A percentile compares a stretch with the other conserved stretches of the same genome.
phyloP scores from a whole-genome alignment of 1,140 invertebrate genomes.

The Neodiprion lecontei region DNA sequence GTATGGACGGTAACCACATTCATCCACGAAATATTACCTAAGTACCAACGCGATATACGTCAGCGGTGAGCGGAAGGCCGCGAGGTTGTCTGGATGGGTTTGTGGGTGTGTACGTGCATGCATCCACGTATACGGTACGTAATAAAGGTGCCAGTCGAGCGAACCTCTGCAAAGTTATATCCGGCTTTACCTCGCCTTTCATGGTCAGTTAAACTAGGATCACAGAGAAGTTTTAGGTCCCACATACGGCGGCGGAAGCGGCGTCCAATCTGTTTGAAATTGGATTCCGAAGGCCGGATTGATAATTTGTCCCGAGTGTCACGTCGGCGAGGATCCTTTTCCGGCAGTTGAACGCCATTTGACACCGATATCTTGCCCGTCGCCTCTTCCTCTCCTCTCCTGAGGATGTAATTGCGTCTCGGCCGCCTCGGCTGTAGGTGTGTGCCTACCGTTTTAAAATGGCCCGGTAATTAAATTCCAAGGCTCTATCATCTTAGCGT shows the following conservation, averaged over 20 bases:
- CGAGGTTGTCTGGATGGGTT: too few relatives aligned
- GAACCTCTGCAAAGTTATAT: slow-evolving; percentile 7
- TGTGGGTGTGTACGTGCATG: neutral
- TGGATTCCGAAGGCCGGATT: neutral
- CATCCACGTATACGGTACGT: neutral
- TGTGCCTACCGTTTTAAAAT: neutral
- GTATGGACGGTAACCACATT: too few relatives aligned
- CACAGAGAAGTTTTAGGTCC: neutral
- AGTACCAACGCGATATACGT: too few relatives aligned
- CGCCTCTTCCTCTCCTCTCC: too few relatives aligned
- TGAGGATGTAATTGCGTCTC: too few relatives aligned
- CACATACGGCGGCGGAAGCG: neutral
- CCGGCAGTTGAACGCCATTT: too few relatives aligned
- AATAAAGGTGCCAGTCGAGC: neutral
- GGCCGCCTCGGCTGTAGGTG: too few relatives aligned
- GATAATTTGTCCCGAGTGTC: neutral
- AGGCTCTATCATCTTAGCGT: neutral
- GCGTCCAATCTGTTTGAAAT: neutral
- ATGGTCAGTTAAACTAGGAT: slow-evolving; percentile 5
- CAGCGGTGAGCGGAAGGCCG: too few relatives aligned
- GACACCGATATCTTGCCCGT: too few relatives aligned
- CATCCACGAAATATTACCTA: too few relatives aligned
- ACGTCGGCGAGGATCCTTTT: too few relatives aligned
- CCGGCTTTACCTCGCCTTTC: slow-evolving; percentile 1
- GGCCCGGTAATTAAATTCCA: neutral